These are phyloP conservation scores for Chionomys nivalis DNA, from an alignment of 2,113 vertebrate species.

Conservation along the genomic window DNA sequence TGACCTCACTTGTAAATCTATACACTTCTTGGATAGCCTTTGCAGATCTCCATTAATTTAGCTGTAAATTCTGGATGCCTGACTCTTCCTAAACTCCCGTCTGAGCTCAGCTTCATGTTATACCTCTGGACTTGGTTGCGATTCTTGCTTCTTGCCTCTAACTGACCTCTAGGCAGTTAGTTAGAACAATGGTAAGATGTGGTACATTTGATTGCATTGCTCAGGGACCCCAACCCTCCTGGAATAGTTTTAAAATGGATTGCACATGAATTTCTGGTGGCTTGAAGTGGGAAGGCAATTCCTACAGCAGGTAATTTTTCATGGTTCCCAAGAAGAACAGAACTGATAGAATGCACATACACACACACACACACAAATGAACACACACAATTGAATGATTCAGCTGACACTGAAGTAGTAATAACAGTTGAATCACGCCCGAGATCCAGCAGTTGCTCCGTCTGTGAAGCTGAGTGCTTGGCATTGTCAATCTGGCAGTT, in stretches of 20 bases:
- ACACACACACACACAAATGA: neutral
- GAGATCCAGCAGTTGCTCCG: neutral
- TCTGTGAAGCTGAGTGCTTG: too few species aligned
- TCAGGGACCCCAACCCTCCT: neutral
- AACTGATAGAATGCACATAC: neutral
- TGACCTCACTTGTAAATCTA: neutral
- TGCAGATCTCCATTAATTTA: neutral
- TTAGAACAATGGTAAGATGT: neutral
- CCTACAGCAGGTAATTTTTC: neutral
- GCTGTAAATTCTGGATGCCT: neutral
- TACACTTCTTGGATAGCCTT: neutral
- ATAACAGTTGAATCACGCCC: neutral
- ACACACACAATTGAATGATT: neutral
- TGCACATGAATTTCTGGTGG: neutral
- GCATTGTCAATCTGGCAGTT: neutral
- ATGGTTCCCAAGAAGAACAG: neutral
- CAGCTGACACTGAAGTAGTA: neutral
- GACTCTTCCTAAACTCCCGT: neutral
- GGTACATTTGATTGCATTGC: neutral
- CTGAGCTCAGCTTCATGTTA: neutral
- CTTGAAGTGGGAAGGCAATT: conserved; percentile 1
- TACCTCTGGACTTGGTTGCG: neutral
- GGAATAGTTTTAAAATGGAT: neutral
- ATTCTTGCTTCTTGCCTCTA: neutral
- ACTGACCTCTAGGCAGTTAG: neutral